Base-by-base conservation (phyloP, 1,140 invertebrate species). In the Aphelinus certus region DNA sequence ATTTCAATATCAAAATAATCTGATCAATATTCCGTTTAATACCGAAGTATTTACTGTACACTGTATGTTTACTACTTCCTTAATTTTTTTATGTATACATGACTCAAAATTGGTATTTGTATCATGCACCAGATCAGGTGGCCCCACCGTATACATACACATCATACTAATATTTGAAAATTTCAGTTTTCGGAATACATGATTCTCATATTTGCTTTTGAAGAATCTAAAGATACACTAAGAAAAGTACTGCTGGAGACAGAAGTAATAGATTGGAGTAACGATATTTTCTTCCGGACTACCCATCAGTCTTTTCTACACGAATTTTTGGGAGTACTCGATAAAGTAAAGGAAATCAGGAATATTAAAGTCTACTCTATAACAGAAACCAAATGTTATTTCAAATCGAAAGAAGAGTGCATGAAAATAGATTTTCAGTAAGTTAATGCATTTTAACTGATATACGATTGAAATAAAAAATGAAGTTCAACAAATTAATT, bases 401-500 rank as follows among this genome's bases (percentile, higher is more conserved):
- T 76, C 43, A 73, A 78, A 66, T 47, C 71, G 48, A 68, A 66
- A 26, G 70, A 78, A 66, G 74, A 78, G 9, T 76, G 70, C 63
- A 3, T 26, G 7, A 65, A 67, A 47, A 6, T 65, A 26, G 10
- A 70, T 26, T 26, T 26, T 26, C 26, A 26, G 26, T 26, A 26
- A 26, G 26, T 26, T 26, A 26, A 26, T 26, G 26, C 26, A 26
- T 26, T 26, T 26, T 26, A 26, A 26, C 26, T 26, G 26, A 26
- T 26, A 26, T 26, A 43, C 46, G 58, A 6, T 26, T 6, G n/a
- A 47, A 48, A 58, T 70, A 45, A 60, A 48, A 51, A 66, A 46
- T 10, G 4, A 47, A 10, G 6, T 7, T 6, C 3, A 26, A n/a
- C 9, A 10, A 3, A 65, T 53, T 42, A 1, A 65, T 5, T 48